Conservation (phyloP, 2,888 invertebrate species). For the Cremastobaeus sp. region DNA sequence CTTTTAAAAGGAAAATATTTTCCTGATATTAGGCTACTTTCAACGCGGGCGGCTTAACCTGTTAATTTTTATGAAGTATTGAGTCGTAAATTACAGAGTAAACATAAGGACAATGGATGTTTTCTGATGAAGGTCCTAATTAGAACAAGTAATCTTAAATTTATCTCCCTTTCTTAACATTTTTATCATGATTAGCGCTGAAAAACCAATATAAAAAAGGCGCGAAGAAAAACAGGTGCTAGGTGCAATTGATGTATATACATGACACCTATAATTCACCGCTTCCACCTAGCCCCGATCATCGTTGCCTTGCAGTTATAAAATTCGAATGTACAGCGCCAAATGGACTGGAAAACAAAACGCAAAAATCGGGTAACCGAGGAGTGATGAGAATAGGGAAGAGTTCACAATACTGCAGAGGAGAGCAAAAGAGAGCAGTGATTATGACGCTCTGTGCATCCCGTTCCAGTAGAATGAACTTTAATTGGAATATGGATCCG, state of each 20-base stretch:
- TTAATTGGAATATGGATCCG: conserved; percentile 78
- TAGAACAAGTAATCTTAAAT: not conserved
- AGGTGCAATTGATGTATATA: conserved; percentile 47
- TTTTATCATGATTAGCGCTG: not conserved
- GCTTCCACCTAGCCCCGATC: conserved; percentile 66
- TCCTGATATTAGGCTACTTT: conserved; percentile 68
- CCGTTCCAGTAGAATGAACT: conserved; percentile 76
- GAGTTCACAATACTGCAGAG: conserved; percentile 47
- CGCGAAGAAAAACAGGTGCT: conserved; percentile 40
- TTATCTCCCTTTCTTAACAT: too few relatives aligned
- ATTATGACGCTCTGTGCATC: conserved; percentile 58
- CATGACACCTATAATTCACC: conserved; percentile 62
- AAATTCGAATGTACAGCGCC: conserved; percentile 76
- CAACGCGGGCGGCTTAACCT: conserved; percentile 45
- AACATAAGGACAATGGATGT: conserved; percentile 7
- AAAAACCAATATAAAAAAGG: conserved; percentile 3
- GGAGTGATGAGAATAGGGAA: conserved; percentile 61
- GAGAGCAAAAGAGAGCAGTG: conserved; percentile 53
- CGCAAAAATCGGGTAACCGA: conserved; percentile 69
- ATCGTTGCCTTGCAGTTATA: conserved; percentile 71
- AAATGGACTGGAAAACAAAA: conserved; percentile 77
- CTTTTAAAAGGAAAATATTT: conserved; percentile 70
- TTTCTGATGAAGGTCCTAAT: not conserved
- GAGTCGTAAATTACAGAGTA: conserved; percentile 15
- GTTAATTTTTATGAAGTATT: conserved; percentile 62